Base-by-base conservation (phyloP, 92 coral and sea anemone species). In the Palythoa grandiflora region DNA sequence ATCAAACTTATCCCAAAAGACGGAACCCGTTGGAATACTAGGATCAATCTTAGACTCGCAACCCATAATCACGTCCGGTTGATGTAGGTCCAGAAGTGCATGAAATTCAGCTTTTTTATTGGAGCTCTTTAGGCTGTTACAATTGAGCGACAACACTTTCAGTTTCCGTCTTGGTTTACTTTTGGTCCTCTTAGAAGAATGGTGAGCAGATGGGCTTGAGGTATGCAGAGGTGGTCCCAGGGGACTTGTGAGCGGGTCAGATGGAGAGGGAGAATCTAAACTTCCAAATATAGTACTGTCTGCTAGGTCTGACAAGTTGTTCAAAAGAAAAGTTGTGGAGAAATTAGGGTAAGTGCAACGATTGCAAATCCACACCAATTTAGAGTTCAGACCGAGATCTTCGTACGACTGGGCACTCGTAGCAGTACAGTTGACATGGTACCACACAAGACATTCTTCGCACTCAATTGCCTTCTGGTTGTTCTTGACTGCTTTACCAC, bases 391-490 rank as follows among this genome's bases (percentile, higher is more conserved):
- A 40, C 80, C 71, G 53, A 47, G 74, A 59, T 55, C 75, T 19
- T 75, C 89, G 51, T 75, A 86, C 38, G 89, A 86, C 61, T 75
- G 75, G 52, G 89, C 51, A 28, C 80, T 71, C 79, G 35, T 48
- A 53, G 59, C 16, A 37, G 61, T 84, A 48, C 88, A 84, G 52
- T 84, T 84, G 80, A 59, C 47, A 39, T 71, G 80, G 28, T 28
- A 28, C 28, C 28, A 28, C 28, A 28, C 28, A 28, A 28, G 28
- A 28, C 28, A 28, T 28, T 86, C 84, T 44, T 86, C 84, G 71
- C 89, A 86, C 63, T 85, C 89, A n/a, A 55, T 85, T 47, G 89
- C 89, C 59, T 85, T 85, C 80, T 75, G 83, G 65, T 85, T 73
- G 79, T 21, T 73, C 71, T 59, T 85, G 35, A 85, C 81, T 61